Evolutionary conservation across 2,888 invertebrate species (phyloP).

Genomic region (Athetis lepigone): DNA sequence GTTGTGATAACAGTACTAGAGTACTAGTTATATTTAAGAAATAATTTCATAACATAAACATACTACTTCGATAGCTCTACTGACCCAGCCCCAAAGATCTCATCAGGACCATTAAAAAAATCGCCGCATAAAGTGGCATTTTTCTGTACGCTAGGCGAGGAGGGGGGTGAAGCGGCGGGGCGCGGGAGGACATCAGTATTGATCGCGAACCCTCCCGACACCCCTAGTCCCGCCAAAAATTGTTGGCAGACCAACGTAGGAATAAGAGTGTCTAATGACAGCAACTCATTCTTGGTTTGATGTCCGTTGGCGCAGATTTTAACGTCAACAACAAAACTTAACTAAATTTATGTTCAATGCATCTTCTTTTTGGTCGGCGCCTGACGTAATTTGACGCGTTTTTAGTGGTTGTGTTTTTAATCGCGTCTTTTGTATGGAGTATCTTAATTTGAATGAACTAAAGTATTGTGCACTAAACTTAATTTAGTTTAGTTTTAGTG

Average conservation of each 20-base stretch:
- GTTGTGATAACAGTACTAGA: not conserved
- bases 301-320: not conserved
- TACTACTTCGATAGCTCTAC: not conserved
- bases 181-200: conserved; percentile 71
- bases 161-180: conserved; percentile 65
- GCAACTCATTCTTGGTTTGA: not conserved
- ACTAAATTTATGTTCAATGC: too few species aligned
- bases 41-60: not conserved
- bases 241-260: conserved; percentile 53
- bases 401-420: too few species aligned
- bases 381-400: too few species aligned
- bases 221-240: conserved; percentile 66
- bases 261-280: conserved; percentile 38
- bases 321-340: too few species aligned
- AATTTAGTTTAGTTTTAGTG: too few species aligned
- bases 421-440: too few species aligned
- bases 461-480: too few species aligned
- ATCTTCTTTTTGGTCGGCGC: too few species aligned
- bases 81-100: conserved; percentile 7
- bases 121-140: conserved; percentile 57
- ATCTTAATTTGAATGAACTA: too few species aligned
- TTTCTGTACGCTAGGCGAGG: conserved; percentile 64
- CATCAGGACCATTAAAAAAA: conserved; percentile 14
- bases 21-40: too few species aligned
- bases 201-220: conserved; percentile 72